Evolutionary conservation across 2,113 vertebrate species (phyloP).

Genomic region (Triplophysa dalaica): DNA sequence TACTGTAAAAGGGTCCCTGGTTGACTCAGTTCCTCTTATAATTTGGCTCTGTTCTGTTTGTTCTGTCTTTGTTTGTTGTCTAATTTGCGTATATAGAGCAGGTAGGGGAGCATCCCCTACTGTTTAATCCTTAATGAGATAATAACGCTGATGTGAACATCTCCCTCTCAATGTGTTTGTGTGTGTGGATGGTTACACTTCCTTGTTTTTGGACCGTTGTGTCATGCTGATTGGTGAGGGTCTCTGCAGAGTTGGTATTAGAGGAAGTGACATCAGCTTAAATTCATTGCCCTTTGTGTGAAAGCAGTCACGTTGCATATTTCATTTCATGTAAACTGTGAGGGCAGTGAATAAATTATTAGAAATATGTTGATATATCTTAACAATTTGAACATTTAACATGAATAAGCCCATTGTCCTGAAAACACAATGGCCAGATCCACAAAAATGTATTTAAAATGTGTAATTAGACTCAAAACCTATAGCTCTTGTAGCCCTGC

Average conservation of each 20-base stretch:
- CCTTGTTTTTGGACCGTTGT: slow-evolving; percentile 25
- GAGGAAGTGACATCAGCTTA: slow-evolving; percentile 38
- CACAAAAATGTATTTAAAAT: too few relatives aligned
- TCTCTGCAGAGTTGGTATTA: slow-evolving; percentile 1
- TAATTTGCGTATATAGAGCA: slow-evolving; percentile 66
- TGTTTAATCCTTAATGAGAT: slow-evolving; percentile 52
- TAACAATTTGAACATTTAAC: not conserved
- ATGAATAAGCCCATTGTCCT: not conserved
- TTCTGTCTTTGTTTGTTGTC: slow-evolving; percentile 65
- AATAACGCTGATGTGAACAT: slow-evolving; percentile 45
- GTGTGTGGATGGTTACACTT: slow-evolving; percentile 33
- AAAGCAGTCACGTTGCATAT: slow-evolving; percentile 13
- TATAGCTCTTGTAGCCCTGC: too few relatives aligned
- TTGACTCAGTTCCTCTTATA: slow-evolving; percentile 44
- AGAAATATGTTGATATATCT: not conserved
- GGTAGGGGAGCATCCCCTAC: slow-evolving; percentile 58
- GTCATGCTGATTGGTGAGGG: slow-evolving; percentile 25
- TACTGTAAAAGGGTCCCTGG: slow-evolving; percentile 23
- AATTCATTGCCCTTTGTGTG: slow-evolving; percentile 15
- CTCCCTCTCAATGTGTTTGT: not conserved
- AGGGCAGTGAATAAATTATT: not conserved
- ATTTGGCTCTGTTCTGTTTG: slow-evolving; percentile 61
- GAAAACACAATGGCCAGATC: too few relatives aligned
- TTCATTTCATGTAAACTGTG: not conserved
- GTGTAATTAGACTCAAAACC: not conserved